These are phyloP conservation scores for Dromaius novaehollandiae DNA, from an alignment of 2,113 vertebrate species.

Conservation along the genomic window DNA sequence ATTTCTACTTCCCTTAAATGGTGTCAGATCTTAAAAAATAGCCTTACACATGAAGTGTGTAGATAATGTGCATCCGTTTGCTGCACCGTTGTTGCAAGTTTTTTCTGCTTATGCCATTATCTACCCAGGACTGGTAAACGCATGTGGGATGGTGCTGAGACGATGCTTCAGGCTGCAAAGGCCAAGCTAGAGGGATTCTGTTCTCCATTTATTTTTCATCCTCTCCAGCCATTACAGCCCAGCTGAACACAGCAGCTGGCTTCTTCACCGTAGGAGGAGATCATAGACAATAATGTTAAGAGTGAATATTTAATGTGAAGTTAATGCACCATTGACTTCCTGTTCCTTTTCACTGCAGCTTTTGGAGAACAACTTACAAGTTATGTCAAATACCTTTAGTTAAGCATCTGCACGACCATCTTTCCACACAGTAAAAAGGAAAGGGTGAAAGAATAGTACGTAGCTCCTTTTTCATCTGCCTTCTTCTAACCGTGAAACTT, in stretches of 20 bases:
- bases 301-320: neutral
- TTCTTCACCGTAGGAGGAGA: neutral
- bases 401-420: neutral
- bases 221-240: neutral
- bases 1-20: neutral
- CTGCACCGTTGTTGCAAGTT: neutral
- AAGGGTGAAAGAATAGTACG: neutral
- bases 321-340: neutral
- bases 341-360: conserved; percentile 13
- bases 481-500: neutral
- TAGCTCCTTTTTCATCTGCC: neutral
- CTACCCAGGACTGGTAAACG: neutral
- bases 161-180: neutral
- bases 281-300: neutral
- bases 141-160: neutral
- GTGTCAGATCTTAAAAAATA: neutral
- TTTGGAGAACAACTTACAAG: conserved; percentile 9
- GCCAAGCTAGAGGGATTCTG: neutral
- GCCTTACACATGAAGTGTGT: neutral
- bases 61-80: neutral
- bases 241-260: neutral
- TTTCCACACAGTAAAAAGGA: neutral
- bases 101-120: neutral
- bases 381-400: neutral
- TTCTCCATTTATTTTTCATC: neutral